Evolutionary conservation across 1,140 invertebrate genomes (phyloP), one percentile per base, ranked within the genome.

Genomic region (Brachionus rotundiformis): DNA sequence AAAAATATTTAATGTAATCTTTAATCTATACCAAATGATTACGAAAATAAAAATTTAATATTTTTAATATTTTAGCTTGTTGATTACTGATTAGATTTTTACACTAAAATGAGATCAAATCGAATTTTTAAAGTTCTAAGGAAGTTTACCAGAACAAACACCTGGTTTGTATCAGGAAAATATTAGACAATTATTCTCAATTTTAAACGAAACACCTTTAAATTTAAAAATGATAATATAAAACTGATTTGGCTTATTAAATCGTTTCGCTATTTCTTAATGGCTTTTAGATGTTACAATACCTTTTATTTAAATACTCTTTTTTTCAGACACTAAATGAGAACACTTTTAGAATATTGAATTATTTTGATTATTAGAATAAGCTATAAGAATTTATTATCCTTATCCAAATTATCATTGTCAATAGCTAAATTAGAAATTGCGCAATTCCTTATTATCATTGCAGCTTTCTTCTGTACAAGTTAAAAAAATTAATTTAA

Each of bases 231-330:
- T 54, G 47, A 54, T 54, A 54, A 54, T 54, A 7, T 54, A 54
- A 54, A 54, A 54, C 47, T 54, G 47, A 19, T 54, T 54, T 54
- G 47, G 47, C 47, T 54, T 54, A 54, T 54, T 19, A 54, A 54
- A 54, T 19, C 47, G 47, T 19, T 54, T 54, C 47, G 47, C 47
- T 54, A 54, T 54, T 49, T 54, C 11, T 54, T 19, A 54, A 54
- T 54, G 19, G 47, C 47, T 54, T 25, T 36, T 36, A 36, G 33
- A 8, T 8, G 33, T 36, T 36, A 36, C 33, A 5, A n/a, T 36
- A 36, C 33, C 33, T 36, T 36, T 49, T 54, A 54, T 54, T 54
- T 54, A 23, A 54, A 54, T 54, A 7, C 47, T 54, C 47, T 54
- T 19, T 54, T 54, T 54, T 16, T 54, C 4, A 54, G 19, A 54